phyloP scores from a whole-genome alignment of 2,113 vertebrate genomes.

The Sinocyclocheilus rhinocerous region DNA sequence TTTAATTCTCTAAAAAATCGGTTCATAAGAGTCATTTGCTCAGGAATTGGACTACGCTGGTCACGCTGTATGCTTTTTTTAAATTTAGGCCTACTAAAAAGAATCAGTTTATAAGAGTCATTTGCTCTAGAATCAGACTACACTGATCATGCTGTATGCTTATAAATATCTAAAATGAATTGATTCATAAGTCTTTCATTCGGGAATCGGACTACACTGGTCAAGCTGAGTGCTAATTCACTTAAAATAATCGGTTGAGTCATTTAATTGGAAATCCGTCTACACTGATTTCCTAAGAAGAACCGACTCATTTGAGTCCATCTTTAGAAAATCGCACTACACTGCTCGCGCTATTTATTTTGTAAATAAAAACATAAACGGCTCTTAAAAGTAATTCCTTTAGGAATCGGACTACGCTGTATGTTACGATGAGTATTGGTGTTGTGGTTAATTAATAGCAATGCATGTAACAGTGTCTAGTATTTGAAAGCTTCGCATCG shows the following conservation, averaged over 20 bases:
- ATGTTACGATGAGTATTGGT: background rate
- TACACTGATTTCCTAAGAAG: background rate
- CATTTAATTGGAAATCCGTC: background rate
- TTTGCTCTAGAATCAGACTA: background rate
- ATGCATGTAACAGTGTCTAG: background rate
- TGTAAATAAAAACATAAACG: background rate
- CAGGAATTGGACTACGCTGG: background rate
- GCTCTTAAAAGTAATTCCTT: background rate
- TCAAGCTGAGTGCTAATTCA: background rate
- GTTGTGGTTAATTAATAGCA: background rate
- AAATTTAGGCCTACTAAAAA: too few species aligned
- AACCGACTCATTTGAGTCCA: background rate
- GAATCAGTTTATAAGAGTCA: background rate
- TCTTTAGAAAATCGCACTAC: background rate
- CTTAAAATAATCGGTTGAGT: background rate
- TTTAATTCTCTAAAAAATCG: too few species aligned
- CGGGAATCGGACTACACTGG: background rate
- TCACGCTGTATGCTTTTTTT: background rate
- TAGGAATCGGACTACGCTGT: background rate
- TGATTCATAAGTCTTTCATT: background rate
- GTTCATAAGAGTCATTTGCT: background rate
- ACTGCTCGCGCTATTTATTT: background rate
- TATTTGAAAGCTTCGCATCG: background rate
- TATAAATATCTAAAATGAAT: background rate
- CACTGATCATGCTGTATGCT: background rate